Percentiles rank a stretch among this genome's conserved stretches.
Evolutionary conservation across 2,113 vertebrate species (phyloP).

Genomic region (Pampusana beccarii): DNA sequence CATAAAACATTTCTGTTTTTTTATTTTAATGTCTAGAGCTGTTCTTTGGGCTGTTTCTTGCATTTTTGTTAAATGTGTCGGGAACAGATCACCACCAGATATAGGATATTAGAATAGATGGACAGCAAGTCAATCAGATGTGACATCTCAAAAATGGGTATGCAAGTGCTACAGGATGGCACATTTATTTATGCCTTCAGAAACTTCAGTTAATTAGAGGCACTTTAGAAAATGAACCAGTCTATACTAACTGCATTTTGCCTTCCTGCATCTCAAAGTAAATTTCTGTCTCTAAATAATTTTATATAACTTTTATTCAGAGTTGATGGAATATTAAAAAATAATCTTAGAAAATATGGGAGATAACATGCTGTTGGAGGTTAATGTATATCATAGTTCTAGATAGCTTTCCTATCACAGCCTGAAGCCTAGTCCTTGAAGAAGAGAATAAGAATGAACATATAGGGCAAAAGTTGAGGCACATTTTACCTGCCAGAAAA

Average conservation of each 20-base stretch:
- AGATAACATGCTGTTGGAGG: background rate
- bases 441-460: constrained; percentile 25
- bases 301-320: background rate
- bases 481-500: constrained; percentile 23
- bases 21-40: background rate
- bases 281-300: background rate
- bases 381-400: background rate
- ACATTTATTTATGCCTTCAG: background rate
- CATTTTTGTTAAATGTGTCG: background rate
- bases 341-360: background rate
- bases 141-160: background rate
- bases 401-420: background rate
- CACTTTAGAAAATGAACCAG: background rate
- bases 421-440: background rate
- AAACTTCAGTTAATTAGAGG: background rate
- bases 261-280: background rate
- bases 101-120: background rate
- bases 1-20: background rate
- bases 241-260: background rate
- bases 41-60: background rate
- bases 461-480: background rate
- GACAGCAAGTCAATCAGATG: background rate
- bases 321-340: background rate
- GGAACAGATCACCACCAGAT: background rate
- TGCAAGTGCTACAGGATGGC: background rate